phyloP scores from a whole-genome alignment of 2,797 vertebrate genomes.

The Oryzias sinensis region DNA sequence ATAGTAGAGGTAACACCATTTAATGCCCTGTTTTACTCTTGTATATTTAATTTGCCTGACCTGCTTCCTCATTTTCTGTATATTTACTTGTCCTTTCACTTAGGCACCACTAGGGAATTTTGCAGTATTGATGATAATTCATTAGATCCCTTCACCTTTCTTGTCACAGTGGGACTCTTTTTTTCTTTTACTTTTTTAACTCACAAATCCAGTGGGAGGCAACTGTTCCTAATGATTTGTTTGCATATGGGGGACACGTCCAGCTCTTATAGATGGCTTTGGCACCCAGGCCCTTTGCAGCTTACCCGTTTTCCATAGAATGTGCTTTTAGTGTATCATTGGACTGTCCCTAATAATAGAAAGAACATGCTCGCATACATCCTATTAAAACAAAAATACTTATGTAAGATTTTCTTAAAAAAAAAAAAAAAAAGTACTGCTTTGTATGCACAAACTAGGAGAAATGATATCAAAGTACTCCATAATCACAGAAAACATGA shows the following conservation, averaged over 20 bases:
- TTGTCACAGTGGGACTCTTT: conserved; percentile 34
- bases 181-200: conserved; percentile 24
- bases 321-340: conserved; percentile 61
- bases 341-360: conserved; percentile 64
- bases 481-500: conserved; percentile 14
- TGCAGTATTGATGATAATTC: conserved; percentile 54
- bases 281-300: conserved; percentile 50
- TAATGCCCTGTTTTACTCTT: conserved; percentile 15
- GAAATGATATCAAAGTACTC: conserved; percentile 28
- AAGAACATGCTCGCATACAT: conserved; percentile 56
- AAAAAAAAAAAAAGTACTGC: conserved; percentile 12
- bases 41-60: conserved; percentile 51
- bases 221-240: conserved; percentile 72
- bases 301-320: conserved; percentile 60
- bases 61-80: conserved; percentile 49
- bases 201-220: conserved; percentile 40
- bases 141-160: conserved; percentile 44
- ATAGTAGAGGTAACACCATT: conserved; percentile 35
- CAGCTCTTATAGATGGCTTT: conserved; percentile 73
- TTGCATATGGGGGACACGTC: conserved; percentile 69
- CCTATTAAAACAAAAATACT: background rate
- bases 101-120: conserved; percentile 34
- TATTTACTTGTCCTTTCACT: conserved; percentile 51
- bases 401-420: background rate
- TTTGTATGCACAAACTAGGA: conserved; percentile 22